A percentile compares a stretch with the other conserved stretches of the same genome.
These are phyloP conservation scores for Hippasteria phrygiana DNA, from an alignment of 53 echinoderm and acorn worm genomes.

Conservation along the genomic window DNA sequence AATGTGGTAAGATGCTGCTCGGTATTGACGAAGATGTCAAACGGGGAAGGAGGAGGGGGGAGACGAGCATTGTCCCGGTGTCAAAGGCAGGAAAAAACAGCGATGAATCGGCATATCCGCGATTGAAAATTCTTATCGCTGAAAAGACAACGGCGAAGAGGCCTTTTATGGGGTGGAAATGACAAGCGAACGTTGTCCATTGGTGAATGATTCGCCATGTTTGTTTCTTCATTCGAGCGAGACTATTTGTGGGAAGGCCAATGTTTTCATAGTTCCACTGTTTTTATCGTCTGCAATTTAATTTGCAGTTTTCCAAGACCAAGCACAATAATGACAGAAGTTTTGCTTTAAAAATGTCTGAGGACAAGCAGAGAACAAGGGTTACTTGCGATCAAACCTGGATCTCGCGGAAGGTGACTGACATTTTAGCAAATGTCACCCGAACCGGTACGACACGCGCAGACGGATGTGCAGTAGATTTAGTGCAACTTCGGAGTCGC, in stretches of 20 bases:
- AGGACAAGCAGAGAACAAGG: not conserved
- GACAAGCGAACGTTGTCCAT: not conserved
- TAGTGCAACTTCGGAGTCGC: conserved; percentile 42
- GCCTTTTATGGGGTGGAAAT: conserved; percentile 10
- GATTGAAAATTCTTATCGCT: conserved; percentile 8
- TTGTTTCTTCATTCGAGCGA: not conserved
- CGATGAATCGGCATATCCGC: not conserved
- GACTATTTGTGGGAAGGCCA: not conserved
- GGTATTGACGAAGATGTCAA: conserved; percentile 43
- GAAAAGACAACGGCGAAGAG: not conserved
- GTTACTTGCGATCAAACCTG: conserved; percentile 36
- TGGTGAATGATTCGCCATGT: not conserved
- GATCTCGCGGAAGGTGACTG: conserved; percentile 27
- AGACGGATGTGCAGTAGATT: conserved; percentile 57
- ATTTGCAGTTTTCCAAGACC: too few relatives aligned
- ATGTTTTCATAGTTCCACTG: conserved; percentile 29
- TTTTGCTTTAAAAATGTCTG: not conserved
- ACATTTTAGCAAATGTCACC: conserved; percentile 47
- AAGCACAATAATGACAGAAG: not conserved
- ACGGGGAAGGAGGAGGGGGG: not conserved
- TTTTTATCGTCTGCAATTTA: not conserved
- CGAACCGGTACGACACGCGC: conserved; percentile 52
- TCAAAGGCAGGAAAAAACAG: not conserved
- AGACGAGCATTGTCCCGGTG: conserved; percentile 19
- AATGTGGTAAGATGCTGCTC: conserved; percentile 44